Evolutionary conservation across 1,140 invertebrate genomes (phyloP).

Genomic region (Dendroctonus ponderosae): DNA sequence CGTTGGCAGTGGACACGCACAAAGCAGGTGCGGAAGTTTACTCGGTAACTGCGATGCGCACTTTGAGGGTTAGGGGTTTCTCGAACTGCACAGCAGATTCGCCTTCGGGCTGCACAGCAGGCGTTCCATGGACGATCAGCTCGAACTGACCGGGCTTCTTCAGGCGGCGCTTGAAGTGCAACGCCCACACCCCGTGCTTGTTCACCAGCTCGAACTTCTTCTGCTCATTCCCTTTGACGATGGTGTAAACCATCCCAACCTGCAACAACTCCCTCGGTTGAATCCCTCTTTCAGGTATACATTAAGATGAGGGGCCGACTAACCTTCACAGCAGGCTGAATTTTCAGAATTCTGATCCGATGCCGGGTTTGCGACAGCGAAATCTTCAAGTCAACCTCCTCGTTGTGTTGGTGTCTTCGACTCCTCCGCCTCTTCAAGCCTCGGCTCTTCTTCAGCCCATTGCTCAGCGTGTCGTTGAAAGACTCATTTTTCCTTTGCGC

Average conservation of each 20-base stretch:
- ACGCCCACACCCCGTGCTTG: slow-evolving; percentile 61
- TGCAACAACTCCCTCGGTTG: slow-evolving; percentile 18
- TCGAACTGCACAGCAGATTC: slow-evolving; percentile 50
- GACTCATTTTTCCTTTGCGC: slow-evolving; percentile 24
- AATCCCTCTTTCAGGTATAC: not conserved
- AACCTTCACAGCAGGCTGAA: slow-evolving; percentile 66
- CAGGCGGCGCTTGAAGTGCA: slow-evolving; percentile 62
- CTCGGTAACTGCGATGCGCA: slow-evolving; percentile 49
- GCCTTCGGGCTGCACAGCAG: slow-evolving; percentile 42
- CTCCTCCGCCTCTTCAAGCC: slow-evolving; percentile 22
- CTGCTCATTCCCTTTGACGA: slow-evolving; percentile 64
- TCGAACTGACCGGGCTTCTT: slow-evolving; percentile 58
- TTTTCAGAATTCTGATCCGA: slow-evolving; percentile 61
- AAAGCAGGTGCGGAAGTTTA: slow-evolving; percentile 4
- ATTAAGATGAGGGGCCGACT: slow-evolving; percentile 7
- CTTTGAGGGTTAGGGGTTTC: slow-evolving; percentile 57
- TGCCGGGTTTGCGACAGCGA: slow-evolving; percentile 63
- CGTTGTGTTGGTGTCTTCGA: slow-evolving; percentile 52
- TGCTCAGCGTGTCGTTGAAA: slow-evolving; percentile 35
- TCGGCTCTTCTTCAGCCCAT: slow-evolving; percentile 38
- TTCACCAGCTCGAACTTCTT: slow-evolving; percentile 66
- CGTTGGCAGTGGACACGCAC: not conserved
- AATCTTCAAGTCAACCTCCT: slow-evolving; percentile 57
- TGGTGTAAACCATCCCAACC: slow-evolving; percentile 64
- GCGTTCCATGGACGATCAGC: slow-evolving; percentile 58